Conservation (phyloP, 2,888 invertebrate species). For the Rhyacophila evoluta region DNA sequence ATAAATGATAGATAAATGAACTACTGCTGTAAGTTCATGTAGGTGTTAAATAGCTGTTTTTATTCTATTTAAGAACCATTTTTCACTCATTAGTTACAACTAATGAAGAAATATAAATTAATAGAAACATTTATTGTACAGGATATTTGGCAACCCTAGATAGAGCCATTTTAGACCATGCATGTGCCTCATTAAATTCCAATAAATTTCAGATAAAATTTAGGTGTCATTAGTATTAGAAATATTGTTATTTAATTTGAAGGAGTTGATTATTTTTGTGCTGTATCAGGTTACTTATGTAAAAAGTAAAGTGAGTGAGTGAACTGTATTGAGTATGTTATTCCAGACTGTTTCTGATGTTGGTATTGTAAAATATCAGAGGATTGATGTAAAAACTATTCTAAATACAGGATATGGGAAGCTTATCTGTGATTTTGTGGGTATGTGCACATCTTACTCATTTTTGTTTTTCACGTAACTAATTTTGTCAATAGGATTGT, state of each 20-base stretch:
- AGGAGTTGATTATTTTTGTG: slow-evolving; percentile 38
- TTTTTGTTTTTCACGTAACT: slow-evolving; percentile 37
- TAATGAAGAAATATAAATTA: too few species aligned
- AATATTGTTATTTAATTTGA: slow-evolving; percentile 27
- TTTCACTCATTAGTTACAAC: too few species aligned
- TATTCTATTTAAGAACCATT: too few species aligned
- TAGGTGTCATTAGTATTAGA: slow-evolving; percentile 37
- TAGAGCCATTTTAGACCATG: slow-evolving; percentile 51
- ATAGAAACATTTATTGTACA: too few species aligned
- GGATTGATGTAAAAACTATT: slow-evolving; percentile 31
- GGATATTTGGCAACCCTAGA: neutral
- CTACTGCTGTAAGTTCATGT: too few species aligned
- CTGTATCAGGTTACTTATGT: slow-evolving; percentile 1
- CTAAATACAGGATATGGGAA: slow-evolving; percentile 40
- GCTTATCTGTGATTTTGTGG: slow-evolving; percentile 53
- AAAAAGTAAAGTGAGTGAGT: neutral
- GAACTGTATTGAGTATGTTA: neutral
- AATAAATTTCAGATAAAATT: slow-evolving; percentile 43
- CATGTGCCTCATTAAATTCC: slow-evolving; percentile 54
- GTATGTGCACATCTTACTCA: slow-evolving; percentile 40
- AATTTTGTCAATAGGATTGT: slow-evolving; percentile 47
- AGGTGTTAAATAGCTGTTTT: too few species aligned
- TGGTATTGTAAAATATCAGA: slow-evolving; percentile 14
- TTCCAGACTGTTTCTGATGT: neutral
- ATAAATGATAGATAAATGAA: too few species aligned